Percentiles rank a stretch among this genome's conserved stretches.
Conservation (phyloP, 2,888 invertebrate genomes). For the Agrochola circellaris region DNA sequence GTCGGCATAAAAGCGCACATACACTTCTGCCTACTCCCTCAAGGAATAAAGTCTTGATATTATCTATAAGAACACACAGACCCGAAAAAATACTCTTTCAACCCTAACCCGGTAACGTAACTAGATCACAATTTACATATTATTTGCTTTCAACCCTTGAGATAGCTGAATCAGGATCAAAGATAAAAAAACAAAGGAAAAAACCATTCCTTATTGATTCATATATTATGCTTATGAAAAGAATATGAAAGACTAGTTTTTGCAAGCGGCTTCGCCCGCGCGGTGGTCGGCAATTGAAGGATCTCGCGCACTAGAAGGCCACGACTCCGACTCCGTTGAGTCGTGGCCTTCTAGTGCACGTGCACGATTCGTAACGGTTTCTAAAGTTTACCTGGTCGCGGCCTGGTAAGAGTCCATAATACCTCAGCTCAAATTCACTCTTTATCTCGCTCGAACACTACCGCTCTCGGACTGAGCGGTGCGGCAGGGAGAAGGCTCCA, state of each 20-base stretch:
- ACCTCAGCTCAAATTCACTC: too few species aligned
- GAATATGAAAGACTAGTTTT: constrained; percentile 9
- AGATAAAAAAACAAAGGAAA: constrained; percentile 39
- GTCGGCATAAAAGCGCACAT: too few species aligned
- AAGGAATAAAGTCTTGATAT: background rate
- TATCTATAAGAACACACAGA: constrained; percentile 10
- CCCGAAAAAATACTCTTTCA: constrained; percentile 23
- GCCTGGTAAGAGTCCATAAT: too few species aligned
- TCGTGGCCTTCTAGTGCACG: too few species aligned
- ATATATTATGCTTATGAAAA: constrained; percentile 33
- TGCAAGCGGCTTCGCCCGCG: background rate
- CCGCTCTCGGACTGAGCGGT: too few species aligned
- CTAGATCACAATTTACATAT: constrained; percentile 50
- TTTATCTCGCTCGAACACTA: too few species aligned
- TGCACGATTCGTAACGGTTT: too few species aligned
- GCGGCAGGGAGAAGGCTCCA: too few species aligned
- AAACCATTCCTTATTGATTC: constrained; percentile 42
- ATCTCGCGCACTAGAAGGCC: too few species aligned
- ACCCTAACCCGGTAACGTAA: constrained; percentile 16
- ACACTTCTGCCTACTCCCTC: background rate
- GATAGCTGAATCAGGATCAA: constrained; percentile 29
- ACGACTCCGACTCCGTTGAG: too few species aligned
- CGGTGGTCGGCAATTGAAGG: background rate
- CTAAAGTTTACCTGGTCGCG: too few species aligned
- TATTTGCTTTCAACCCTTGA: constrained; percentile 32